A percentile compares a stretch with the other conserved stretches of the same genome.
Conservation (phyloP, 2,797 vertebrate species). For the Spondyliosoma cantharus region DNA sequence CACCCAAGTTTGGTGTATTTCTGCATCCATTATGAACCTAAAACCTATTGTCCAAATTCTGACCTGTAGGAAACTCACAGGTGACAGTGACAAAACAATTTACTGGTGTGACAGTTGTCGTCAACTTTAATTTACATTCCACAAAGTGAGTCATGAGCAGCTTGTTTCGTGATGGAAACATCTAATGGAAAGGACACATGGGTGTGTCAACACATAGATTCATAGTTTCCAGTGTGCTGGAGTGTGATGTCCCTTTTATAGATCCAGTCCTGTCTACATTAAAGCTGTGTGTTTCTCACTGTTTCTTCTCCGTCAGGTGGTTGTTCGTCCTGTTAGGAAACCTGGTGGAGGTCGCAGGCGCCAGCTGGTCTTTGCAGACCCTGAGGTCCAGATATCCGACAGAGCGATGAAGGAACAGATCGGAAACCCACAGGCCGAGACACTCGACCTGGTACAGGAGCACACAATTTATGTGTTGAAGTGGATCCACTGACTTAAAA, state of each 20-base stretch:
- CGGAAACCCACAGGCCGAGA: slow-evolving; percentile 73
- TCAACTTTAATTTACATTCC: slow-evolving; percentile 41
- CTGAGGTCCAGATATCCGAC: slow-evolving; percentile 84
- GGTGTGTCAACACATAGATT: slow-evolving; percentile 29
- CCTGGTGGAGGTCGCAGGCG: slow-evolving; percentile 60
- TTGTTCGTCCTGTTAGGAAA: slow-evolving; percentile 28
- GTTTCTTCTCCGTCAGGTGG: slow-evolving; percentile 36
- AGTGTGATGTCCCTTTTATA: slow-evolving; percentile 5
- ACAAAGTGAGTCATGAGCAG: slow-evolving; percentile 48
- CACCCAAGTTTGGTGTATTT: not conserved
- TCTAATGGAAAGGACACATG: slow-evolving; percentile 18
- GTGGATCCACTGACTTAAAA: not conserved
- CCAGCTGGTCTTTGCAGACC: slow-evolving; percentile 84
- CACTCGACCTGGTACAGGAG: slow-evolving; percentile 70
- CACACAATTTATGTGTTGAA: not conserved
- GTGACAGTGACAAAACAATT: slow-evolving; percentile 2
- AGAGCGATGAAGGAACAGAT: slow-evolving; percentile 81
- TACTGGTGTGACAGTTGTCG: not conserved
- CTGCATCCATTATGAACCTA: not conserved
- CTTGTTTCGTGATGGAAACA: slow-evolving; percentile 32
- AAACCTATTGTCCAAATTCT: not conserved
- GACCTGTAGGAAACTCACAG: not conserved
- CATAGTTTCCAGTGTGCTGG: slow-evolving; percentile 28
- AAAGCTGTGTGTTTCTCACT: slow-evolving; percentile 6
- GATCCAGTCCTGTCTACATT: not conserved